phyloP scores from a whole-genome alignment of 2,888 invertebrate genomes.

The Drosophila pullipes region DNA sequence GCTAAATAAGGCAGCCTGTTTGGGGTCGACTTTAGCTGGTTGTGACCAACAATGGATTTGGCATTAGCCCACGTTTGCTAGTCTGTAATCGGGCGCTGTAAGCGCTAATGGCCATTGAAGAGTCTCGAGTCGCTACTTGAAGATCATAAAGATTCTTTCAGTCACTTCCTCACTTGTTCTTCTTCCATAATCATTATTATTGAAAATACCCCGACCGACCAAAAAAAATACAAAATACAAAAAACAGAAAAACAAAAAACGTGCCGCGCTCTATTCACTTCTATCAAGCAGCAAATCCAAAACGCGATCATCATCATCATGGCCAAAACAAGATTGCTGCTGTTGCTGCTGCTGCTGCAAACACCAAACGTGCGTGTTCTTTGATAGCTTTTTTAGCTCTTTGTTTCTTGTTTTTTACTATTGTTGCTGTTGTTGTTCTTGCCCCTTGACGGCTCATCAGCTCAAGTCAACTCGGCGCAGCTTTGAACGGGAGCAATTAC shows the following conservation, averaged over 20 bases:
- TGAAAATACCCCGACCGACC: constrained; percentile 61
- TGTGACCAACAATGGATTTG: constrained; percentile 62
- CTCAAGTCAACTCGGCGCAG: constrained; percentile 18
- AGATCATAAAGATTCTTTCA: constrained; percentile 68
- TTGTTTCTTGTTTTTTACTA: constrained; percentile 15
- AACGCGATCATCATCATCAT: constrained; percentile 63
- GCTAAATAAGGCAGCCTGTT: constrained; percentile 72
- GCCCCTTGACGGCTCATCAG: constrained; percentile 46
- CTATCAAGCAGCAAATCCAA: constrained; percentile 17
- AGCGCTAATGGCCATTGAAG: constrained; percentile 77
- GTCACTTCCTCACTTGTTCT: constrained; percentile 77
- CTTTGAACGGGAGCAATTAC: constrained; percentile 54
- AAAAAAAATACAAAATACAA: constrained; percentile 24
- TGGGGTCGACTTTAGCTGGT: constrained; percentile 4
- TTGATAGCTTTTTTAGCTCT: constrained; percentile 57
- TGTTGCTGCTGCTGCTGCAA: constrained; percentile 5
- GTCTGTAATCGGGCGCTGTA: constrained; percentile 78
- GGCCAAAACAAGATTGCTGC: constrained; percentile 73
- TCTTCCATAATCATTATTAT: constrained; percentile 77
- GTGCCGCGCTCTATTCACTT: constrained; percentile 54
- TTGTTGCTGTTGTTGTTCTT: constrained; percentile 5
- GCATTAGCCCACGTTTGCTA: constrained; percentile 72
- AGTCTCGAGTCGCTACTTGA: constrained; percentile 51
- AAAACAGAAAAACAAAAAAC: constrained; percentile 65
- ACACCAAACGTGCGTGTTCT: constrained; percentile 55